phyloP scores from a whole-genome alignment of 2,797 vertebrate genomes.

The Bradypus variegatus region DNA sequence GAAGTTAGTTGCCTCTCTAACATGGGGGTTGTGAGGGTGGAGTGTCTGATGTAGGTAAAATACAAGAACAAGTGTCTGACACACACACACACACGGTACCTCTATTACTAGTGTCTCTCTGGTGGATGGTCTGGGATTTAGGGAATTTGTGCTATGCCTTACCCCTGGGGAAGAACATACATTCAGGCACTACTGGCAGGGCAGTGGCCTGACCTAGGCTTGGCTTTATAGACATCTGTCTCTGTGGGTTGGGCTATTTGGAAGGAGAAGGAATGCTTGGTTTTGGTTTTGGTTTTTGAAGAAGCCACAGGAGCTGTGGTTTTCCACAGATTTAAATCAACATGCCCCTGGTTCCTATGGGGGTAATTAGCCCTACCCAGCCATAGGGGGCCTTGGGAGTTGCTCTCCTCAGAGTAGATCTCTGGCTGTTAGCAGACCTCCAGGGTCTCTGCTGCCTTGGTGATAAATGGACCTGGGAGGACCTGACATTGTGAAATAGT shows the following conservation, averaged over 20 bases:
- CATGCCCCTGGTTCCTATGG: constrained; percentile 1
- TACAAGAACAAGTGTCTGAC: not conserved
- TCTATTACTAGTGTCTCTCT: not conserved
- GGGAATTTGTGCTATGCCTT: not conserved
- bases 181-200: not conserved
- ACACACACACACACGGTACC: not conserved
- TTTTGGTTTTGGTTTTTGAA: constrained; percentile 17
- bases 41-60: not conserved
- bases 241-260: not conserved
- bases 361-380: constrained; percentile 51
- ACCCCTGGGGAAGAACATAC: not conserved
- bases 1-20: not conserved
- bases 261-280: not conserved
- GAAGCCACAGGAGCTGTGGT: constrained; percentile 3
- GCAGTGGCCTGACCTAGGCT: not conserved
- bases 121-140: not conserved
- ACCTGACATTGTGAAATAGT: not conserved
- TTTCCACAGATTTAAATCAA: constrained; percentile 46
- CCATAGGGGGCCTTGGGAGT: constrained; percentile 10
- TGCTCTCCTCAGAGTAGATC: constrained; percentile 28
- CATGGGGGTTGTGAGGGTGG: not conserved
- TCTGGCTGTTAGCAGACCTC: constrained; percentile 32
- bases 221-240: not conserved
- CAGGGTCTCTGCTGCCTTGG: constrained; percentile 42
- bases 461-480: constrained; percentile 27